phyloP scores from a whole-genome alignment of 2,113 vertebrate species.

The Microtus oregoni region DNA sequence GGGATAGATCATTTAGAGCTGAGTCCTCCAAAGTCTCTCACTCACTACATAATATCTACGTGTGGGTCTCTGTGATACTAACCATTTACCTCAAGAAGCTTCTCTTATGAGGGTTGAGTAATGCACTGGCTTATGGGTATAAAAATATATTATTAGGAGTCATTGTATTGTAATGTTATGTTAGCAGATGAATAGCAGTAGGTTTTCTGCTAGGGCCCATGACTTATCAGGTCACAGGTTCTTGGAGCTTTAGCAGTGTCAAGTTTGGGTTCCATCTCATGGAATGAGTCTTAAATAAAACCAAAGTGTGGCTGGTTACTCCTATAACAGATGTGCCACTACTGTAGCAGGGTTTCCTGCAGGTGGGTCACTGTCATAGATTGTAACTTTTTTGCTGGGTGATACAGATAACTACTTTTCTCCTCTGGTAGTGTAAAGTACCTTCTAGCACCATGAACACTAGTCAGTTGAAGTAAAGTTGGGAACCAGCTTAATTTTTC shows the following conservation, averaged over 20 bases:
- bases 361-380: not conserved
- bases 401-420: not conserved
- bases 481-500: too few species aligned
- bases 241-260: not conserved
- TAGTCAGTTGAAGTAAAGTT: too few species aligned
- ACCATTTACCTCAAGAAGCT: not conserved
- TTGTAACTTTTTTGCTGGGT: not conserved
- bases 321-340: not conserved
- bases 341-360: not conserved
- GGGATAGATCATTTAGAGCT: not conserved
- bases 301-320: too few species aligned
- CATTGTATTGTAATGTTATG: not conserved
- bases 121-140: not conserved
- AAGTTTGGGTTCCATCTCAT: not conserved
- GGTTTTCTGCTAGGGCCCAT: not conserved
- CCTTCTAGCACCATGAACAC: not conserved
- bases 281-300: not conserved
- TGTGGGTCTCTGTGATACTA: not conserved
- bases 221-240: not conserved
- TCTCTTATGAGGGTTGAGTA: not conserved
- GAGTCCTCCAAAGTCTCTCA: not conserved
- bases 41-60: not conserved
- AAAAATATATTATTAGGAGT: not conserved
- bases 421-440: not conserved
- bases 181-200: too few species aligned